Conservation (phyloP, 2,888 invertebrate species). For the Lordiphosa fenestrarum region DNA sequence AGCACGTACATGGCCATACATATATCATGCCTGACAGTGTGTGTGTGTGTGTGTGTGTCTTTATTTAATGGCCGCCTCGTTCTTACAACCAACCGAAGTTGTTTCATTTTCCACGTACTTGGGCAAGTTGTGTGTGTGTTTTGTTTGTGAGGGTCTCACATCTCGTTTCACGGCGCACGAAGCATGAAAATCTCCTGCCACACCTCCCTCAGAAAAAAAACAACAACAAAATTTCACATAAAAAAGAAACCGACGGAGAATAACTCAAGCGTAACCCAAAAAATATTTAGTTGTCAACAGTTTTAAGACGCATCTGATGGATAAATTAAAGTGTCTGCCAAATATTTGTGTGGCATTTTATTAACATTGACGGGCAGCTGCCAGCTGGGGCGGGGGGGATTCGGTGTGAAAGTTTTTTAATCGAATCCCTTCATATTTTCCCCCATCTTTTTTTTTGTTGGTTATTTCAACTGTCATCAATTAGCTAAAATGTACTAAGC, state of each 20-base stretch:
- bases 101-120: conserved; percentile 50
- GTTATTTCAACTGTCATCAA: too few species aligned
- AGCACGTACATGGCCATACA: conserved; percentile 3
- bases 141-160: conserved; percentile 26
- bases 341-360: conserved; percentile 40
- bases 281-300: conserved; percentile 51
- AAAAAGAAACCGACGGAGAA: neutral
- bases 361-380: too few species aligned
- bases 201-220: conserved; percentile 7
- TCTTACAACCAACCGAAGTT: conserved; percentile 16
- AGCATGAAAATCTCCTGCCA: conserved; percentile 52
- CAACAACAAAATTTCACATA: conserved; percentile 2
- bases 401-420: too few species aligned
- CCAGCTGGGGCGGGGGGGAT: too few species aligned
- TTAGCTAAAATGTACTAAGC: too few species aligned
- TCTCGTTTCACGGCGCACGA: conserved; percentile 65
- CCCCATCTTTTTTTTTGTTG: too few species aligned
- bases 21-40: conserved; percentile 6
- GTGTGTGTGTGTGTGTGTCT: conserved; percentile 9
- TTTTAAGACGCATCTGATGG: conserved; percentile 33
- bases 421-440: too few species aligned
- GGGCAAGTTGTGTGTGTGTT: conserved; percentile 25
- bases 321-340: conserved; percentile 56
- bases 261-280: conserved; percentile 28
- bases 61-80: conserved; percentile 3